Evolutionary conservation across 2,113 vertebrate species (phyloP).

Genomic region (Carollia perspicillata): DNA sequence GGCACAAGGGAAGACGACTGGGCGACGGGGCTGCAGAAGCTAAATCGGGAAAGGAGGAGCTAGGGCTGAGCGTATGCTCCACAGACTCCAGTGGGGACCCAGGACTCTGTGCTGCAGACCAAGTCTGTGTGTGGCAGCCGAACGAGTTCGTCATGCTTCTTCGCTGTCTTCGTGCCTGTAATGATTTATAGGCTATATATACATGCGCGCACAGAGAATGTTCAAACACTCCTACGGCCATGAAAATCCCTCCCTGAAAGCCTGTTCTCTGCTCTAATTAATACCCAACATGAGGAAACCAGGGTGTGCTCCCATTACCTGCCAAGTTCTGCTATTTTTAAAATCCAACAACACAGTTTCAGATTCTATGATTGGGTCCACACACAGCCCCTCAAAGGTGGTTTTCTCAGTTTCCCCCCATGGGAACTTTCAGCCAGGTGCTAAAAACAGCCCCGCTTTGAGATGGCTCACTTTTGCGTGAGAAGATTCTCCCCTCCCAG

Average conservation of each 20-base stretch:
- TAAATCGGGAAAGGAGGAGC: neutral
- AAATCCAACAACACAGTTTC: slow-evolving; percentile 25
- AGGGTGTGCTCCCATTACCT: slow-evolving; percentile 48
- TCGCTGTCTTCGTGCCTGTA: neutral
- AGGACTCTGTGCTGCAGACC: neutral
- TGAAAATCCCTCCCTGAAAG: slow-evolving; percentile 43
- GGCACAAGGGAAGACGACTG: neutral
- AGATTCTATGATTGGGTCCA: slow-evolving; percentile 26
- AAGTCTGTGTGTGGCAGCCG: neutral
- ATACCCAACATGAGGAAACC: slow-evolving; percentile 66
- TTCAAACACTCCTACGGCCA: slow-evolving; percentile 56
- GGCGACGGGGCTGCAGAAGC: neutral
- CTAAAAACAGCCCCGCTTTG: neutral
- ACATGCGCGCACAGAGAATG: neutral
- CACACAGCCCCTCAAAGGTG: slow-evolving; percentile 1
- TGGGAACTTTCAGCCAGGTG: neutral
- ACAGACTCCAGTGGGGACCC: neutral
- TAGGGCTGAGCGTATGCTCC: neutral
- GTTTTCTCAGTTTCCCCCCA: slow-evolving; percentile 35
- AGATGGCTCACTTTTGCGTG: neutral
- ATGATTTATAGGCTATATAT: neutral
- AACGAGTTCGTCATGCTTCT: neutral
- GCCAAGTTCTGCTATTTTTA: slow-evolving; percentile 72
- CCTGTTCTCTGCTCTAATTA: slow-evolving; percentile 66
- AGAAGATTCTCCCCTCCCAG: neutral